phyloP scores from a whole-genome alignment of 2,888 invertebrate genomes.

The Opisthograptis luteolata region DNA sequence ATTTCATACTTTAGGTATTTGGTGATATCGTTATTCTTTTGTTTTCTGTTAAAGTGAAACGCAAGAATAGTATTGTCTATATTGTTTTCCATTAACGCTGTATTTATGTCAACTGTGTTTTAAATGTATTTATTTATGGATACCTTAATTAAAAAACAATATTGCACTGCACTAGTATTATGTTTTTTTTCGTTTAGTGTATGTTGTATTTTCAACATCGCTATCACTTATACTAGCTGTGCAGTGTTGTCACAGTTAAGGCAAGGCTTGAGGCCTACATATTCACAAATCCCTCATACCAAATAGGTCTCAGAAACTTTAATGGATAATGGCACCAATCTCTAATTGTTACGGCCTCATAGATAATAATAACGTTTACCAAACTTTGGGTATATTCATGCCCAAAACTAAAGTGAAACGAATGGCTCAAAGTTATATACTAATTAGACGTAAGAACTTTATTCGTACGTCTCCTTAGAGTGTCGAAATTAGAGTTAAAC shows the following conservation, averaged over 20 bases:
- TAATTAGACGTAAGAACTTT: constrained; percentile 71
- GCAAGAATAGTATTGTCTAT: background rate
- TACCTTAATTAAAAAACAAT: no score
- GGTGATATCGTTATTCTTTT: constrained; percentile 11
- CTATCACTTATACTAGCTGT: no score
- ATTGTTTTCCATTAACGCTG: constrained; percentile 5
- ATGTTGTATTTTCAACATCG: no score
- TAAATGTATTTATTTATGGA: no score
- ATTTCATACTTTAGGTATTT: constrained; percentile 17
- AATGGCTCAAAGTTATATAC: constrained; percentile 70
- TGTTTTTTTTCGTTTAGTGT: no score
- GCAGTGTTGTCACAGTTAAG: background rate
- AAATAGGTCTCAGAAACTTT: constrained; percentile 20
- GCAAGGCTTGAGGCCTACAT: background rate
- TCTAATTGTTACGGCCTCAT: constrained; percentile 26
- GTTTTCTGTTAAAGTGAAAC: constrained; percentile 7
- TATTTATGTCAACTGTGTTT: background rate
- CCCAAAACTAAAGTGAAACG: constrained; percentile 69
- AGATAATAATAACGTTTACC: constrained; percentile 36
- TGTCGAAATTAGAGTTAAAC: constrained; percentile 75
- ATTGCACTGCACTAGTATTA: no score
- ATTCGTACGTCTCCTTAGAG: constrained; percentile 57
- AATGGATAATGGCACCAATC: constrained; percentile 24
- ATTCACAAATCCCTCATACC: background rate
- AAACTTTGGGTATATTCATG: constrained; percentile 41